Evolutionary conservation across 1,140 invertebrate species (phyloP), one percentile per base, ranked within the genome.

Genomic region (Schlechtendalia chinensis): DNA sequence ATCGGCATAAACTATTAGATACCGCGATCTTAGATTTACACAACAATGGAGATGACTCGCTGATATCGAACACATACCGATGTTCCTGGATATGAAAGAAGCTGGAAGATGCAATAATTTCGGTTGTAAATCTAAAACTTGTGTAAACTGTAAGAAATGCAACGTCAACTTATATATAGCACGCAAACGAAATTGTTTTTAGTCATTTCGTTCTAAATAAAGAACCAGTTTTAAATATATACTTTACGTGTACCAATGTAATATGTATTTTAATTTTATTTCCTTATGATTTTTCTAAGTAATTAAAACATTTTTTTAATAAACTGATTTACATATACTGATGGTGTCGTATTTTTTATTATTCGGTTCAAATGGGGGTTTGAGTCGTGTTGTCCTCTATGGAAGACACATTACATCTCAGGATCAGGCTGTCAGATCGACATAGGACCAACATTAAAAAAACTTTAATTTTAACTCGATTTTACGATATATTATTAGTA

Each of bases 171-270:
- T 67, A 67, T 47, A 6, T 45, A 45, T 67, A 67, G 65, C 39
- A 67, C 65, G 65, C 22, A 67, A 67, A 16, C 16, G 47, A 67
- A 67, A 67, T 67, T 67, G 65, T 67, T 67, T 67, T 67, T 32
- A 67, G n/a, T 67, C 65, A 67, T 67, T 67, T 67, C 65, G 47
- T 67, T 67, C 65, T 67, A 47, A 67, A 67, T 67, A 32, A 67
- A 32, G 47, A 45, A 67, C n/a, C 19, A 17, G 14, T 67, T 67
- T 67, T 67, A 39, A 45, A 67, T 67, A 63, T 63, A 67, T 45
- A 19, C 47, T 67, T 67, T 19, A 67, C 12, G 45, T 45, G 16
- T 45, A 45, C 10, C 32, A 32, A 67, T 67, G 65, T 67, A 67
- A 67, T 67, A 19, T 67, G 17, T 47, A 58, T 10, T 67, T 0